Base-by-base conservation (phyloP, 2,113 vertebrate species). In the Oriolus oriolus region DNA sequence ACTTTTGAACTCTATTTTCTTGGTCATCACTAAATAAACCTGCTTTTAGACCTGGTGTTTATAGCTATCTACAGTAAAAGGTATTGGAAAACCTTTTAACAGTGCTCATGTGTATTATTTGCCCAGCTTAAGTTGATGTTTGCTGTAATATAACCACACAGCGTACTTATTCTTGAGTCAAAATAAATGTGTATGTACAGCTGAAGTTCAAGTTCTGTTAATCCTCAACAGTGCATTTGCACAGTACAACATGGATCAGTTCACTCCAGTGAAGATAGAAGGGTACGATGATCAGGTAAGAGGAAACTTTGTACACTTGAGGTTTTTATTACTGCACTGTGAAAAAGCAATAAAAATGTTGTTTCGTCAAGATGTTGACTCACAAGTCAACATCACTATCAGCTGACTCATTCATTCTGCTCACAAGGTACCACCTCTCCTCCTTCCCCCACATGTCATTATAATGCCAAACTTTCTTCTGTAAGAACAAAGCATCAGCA, bases 241-340 rank as follows among this genome's bases (percentile, higher is more conserved):
- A 92, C 99, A 99, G 95, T 99, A 99, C 95, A 99, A 99, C 97
- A 99, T 99, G 99, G 99, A 99, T 97, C 99, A 99, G 97, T 99
- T 99, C 97, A 99, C 98, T 16, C 98, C 98, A 3, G 98, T 98
- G 97, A 99, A 99, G 97, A 98, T 99, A 96, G 98, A 99, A 89
- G 99, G 98, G 52, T 98, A 98, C 83, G 99, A 99, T 53, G 99
- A 99, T 85, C 98, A 98, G 98, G 99, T 98, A 97, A 98, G 97
- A 73, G 42, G 33, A 74, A 64, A 60, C 56, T 45, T 47, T 53
- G 50, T 27, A 13, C 33, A 16, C 41, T 23, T 27, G 23, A 30
- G 63, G 3, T 35, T 76, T 61, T 10, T 26, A 3, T 50, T 31
- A 6, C 50, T 70, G 8, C 45, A 10, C 79, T 35, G 11, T 45